phyloP scores from a whole-genome alignment of 2,888 invertebrate genomes.

The Neuroscelio doddi region DNA sequence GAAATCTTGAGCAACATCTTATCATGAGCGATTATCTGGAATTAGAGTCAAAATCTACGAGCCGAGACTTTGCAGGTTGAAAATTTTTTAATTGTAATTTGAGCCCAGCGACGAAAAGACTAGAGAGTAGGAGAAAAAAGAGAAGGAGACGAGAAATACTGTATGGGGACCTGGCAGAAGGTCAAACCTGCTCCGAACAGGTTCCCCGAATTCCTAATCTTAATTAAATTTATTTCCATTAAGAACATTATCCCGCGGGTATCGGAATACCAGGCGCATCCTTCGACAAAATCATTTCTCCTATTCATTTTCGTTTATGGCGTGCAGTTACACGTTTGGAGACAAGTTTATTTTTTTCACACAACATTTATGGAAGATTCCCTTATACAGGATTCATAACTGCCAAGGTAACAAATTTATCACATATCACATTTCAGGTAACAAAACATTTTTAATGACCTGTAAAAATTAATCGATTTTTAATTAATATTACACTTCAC shows the following conservation, averaged over 20 bases:
- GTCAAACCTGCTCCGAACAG: constrained; percentile 56
- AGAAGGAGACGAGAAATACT: constrained; percentile 27
- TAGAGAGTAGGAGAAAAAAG: constrained; percentile 16
- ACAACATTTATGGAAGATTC: neutral
- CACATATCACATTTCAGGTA: constrained; percentile 6
- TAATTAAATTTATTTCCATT: constrained; percentile 70
- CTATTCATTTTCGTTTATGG: constrained; percentile 43
- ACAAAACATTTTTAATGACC: too few relatives aligned
- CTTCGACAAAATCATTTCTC: constrained; percentile 45
- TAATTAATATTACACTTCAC: too few relatives aligned
- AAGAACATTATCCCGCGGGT: constrained; percentile 54
- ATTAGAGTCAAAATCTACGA: constrained; percentile 23
- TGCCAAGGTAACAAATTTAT: neutral
- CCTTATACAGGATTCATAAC: constrained; percentile 1
- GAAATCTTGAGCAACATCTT: too few relatives aligned
- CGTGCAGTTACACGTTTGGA: constrained; percentile 30
- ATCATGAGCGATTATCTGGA: constrained; percentile 44
- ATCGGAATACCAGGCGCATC: constrained; percentile 47
- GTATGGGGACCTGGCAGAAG: constrained; percentile 49
- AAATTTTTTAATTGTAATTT: constrained; percentile 62
- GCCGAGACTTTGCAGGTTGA: constrained; percentile 30
- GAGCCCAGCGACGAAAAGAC: constrained; percentile 36
- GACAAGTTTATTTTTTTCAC: constrained; percentile 21
- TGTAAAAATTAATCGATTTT: too few relatives aligned
- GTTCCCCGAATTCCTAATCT: constrained; percentile 69